A percentile compares a stretch with the other conserved stretches of the same genome.
These are phyloP conservation scores for Automeris io DNA, from an alignment of 2,888 invertebrate genomes.

Conservation along the genomic window DNA sequence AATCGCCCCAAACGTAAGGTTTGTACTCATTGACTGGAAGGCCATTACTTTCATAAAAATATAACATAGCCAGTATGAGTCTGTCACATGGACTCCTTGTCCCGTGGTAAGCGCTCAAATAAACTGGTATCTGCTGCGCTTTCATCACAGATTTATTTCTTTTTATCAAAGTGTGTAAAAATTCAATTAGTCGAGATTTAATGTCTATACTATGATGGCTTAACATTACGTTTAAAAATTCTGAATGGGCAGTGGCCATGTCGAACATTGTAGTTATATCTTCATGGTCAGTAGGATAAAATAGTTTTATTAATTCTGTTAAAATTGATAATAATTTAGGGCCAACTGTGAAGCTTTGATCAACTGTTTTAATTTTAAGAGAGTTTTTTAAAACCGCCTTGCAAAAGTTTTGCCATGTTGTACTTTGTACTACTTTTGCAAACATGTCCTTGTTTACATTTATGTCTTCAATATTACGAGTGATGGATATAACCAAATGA, in stretches of 20 bases:
- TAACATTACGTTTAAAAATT: conserved; percentile 83
- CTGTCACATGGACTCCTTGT: conserved; percentile 83
- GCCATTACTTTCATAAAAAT: conserved; percentile 82
- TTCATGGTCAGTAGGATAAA: conserved; percentile 68
- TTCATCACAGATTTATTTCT: conserved; percentile 81
- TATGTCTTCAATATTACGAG: conserved; percentile 38
- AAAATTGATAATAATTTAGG: conserved; percentile 75
- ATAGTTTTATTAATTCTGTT: conserved; percentile 71
- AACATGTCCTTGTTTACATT: conserved; percentile 41
- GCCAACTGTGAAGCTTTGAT: conserved; percentile 44
- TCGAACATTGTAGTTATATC: conserved; percentile 79
- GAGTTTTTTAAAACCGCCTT: conserved; percentile 82
- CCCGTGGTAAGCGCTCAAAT: conserved; percentile 87
- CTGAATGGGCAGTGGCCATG: conserved; percentile 86
- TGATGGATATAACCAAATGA: conserved; percentile 42
- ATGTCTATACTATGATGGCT: conserved; percentile 63
- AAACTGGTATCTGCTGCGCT: conserved; percentile 83
- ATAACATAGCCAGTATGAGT: conserved; percentile 80
- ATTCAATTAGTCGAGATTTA: conserved; percentile 79
- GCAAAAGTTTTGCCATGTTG: conserved; percentile 77
- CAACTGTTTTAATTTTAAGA: conserved; percentile 63
- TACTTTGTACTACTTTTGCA: conserved; percentile 58
- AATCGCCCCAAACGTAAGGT: conserved; percentile 90
- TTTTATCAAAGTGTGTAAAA: conserved; percentile 79
- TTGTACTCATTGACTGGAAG: conserved; percentile 81